Base-by-base conservation (phyloP, 2,113 vertebrate genomes). In the Rynchops niger region DNA sequence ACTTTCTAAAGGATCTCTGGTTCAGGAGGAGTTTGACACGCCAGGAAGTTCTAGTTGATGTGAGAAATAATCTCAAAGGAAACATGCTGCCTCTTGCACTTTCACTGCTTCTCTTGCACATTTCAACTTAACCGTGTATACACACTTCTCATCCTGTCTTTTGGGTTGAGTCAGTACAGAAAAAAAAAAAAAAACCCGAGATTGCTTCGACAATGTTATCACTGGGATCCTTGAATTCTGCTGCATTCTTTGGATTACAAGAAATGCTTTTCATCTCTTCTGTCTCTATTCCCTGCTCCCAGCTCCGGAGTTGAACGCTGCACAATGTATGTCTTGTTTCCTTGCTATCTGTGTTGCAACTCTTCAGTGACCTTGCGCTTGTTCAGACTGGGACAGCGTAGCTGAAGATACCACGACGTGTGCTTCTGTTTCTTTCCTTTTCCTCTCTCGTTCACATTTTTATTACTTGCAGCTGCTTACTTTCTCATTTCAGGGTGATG, bases 261-360 rank as follows among this genome's bases (percentile, higher is more conserved):
- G 53, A 71, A 91, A 82, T 52, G 30, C 45, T 87, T 92, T 94
- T 95, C 66, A 61, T 81, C 80, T 82, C 18, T 67, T 32, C 49
- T 67, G 47, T 67, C 18, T 79, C 42, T 38, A 2, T 78, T 56
- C 20, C 47, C 32, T 23, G 1, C 25, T 69, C 40, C 45, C 42
- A 40, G 20, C 79, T 72, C 38, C 2, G 2, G 53, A 72, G 32
- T 14, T 49, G 67, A 81, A 21, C 40, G 12, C 23, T 56, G 85
- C 66, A 93, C 90, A 96, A 91, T 90, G 85, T 78, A 15, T 16
- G 69, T 52, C 62, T 93, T 97, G 89, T 96, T 97, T 32, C 49
- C 70, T 79, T 53, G 22, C 67, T 79, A 7, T 56, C 63, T 94
- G 58, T 49, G 58, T 36, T 76, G 45, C 78, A 83, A 58, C 59